phyloP scores from a whole-genome alignment of 2,888 invertebrate species.

The Pediacus dermestoides region DNA sequence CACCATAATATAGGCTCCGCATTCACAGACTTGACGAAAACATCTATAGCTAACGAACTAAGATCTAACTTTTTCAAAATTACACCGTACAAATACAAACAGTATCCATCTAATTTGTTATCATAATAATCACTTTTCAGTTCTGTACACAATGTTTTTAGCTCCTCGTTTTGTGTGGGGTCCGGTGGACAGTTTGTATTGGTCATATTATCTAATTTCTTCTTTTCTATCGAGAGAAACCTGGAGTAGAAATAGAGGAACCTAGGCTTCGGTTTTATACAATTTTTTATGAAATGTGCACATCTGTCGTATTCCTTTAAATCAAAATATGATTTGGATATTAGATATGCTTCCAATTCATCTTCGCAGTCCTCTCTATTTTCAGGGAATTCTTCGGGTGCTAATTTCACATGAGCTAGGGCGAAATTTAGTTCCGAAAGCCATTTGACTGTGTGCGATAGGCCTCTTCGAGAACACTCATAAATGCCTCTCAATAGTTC shows the following conservation, averaged over 20 bases:
- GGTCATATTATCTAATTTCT: conserved; percentile 78
- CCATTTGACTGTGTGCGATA: conserved; percentile 83
- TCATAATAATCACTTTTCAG: conserved; percentile 58
- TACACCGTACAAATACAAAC: conserved; percentile 85
- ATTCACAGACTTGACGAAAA: conserved; percentile 74
- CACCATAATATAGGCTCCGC: conserved; percentile 88
- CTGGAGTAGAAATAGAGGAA: conserved; percentile 84
- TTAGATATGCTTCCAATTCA: conserved; percentile 68
- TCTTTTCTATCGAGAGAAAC: conserved; percentile 88
- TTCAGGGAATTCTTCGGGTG: conserved; percentile 52
- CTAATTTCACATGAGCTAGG: conserved; percentile 62
- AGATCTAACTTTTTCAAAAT: conserved; percentile 85
- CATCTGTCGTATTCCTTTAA: conserved; percentile 86
- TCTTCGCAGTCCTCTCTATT: conserved; percentile 54
- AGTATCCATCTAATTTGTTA: conserved; percentile 78
- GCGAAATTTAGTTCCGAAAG: conserved; percentile 80
- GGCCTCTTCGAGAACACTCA: conserved; percentile 76
- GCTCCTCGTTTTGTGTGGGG: conserved; percentile 52
- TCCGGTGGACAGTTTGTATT: conserved; percentile 57
- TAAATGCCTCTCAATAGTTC: conserved; percentile 63
- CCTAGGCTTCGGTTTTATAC: conserved; percentile 65
- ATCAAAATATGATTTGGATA: conserved; percentile 88
- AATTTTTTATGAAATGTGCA: conserved; percentile 73
- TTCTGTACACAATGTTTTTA: conserved; percentile 57
- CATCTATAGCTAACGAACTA: conserved; percentile 70